These are phyloP conservation scores for Candidula unifasciata DNA, from an alignment of 2,888 invertebrate species.

Conservation along the genomic window DNA sequence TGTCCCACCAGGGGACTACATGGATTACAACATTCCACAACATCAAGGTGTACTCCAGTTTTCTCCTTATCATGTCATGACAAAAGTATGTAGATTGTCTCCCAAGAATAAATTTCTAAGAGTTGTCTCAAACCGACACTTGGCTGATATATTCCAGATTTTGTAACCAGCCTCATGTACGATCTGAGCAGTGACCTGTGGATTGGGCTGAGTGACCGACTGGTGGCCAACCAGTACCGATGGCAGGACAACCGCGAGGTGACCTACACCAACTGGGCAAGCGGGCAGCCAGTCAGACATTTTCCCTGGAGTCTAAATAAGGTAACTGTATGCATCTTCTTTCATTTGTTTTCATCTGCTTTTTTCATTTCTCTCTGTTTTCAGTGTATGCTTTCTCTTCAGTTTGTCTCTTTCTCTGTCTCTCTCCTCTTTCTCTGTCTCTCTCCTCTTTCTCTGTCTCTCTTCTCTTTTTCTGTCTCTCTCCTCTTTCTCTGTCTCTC, in stretches of 20 bases:
- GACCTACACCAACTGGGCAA: constrained; percentile 67
- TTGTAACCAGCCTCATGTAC: constrained; percentile 59
- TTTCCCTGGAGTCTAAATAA: neutral
- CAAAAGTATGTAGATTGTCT: too few species aligned
- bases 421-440: neutral
- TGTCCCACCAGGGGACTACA: too few species aligned
- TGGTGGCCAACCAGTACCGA: constrained; percentile 55
- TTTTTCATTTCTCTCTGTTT: too few species aligned
- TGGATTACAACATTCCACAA: too few species aligned
- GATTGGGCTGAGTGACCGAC: constrained; percentile 65
- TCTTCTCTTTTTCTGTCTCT: too few species aligned
- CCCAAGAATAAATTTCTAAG: too few species aligned
- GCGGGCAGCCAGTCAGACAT: constrained; percentile 60
- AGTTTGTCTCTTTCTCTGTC: neutral
- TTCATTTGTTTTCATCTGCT: neutral
- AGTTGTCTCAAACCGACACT: too few species aligned
- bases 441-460: neutral
- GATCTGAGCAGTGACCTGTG: constrained; percentile 56
- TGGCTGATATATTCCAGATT: too few species aligned
- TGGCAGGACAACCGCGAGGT: constrained; percentile 68
- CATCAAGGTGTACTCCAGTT: too few species aligned
- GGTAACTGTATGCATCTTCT: neutral
- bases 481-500: too few species aligned
- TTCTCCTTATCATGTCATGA: too few species aligned
- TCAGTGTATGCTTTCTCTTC: neutral